phyloP scores from a whole-genome alignment of 2,113 vertebrate species.

The Pedionomus torquatus region DNA sequence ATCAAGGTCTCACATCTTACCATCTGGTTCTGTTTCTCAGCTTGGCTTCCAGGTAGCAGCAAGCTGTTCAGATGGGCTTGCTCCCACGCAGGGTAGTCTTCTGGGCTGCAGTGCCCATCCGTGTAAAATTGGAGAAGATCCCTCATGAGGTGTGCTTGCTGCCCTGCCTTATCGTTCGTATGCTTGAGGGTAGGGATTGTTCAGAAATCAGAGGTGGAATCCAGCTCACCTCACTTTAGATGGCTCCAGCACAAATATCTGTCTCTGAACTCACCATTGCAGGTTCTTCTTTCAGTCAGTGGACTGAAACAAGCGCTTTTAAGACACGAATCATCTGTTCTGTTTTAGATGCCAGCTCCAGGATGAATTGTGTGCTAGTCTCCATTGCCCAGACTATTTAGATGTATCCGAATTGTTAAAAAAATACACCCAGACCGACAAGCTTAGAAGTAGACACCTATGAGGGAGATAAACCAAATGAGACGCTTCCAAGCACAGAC shows the following conservation, averaged over 20 bases:
- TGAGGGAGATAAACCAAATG: not conserved
- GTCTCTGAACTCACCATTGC: not conserved
- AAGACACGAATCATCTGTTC: not conserved
- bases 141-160: not conserved
- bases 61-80: not conserved
- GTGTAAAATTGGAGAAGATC: accelerated
- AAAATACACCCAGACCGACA: not conserved
- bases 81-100: not conserved
- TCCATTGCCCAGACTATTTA: not conserved
- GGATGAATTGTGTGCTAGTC: not conserved
- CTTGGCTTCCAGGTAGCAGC: not conserved
- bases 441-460: not conserved
- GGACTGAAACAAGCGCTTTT: not conserved
- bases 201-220: not conserved
- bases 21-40: not conserved
- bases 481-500: not conserved
- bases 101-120: not conserved
- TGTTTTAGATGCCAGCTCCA: not conserved
- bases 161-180: not conserved
- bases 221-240: not conserved
- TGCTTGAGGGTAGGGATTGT: not conserved
- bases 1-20: not conserved
- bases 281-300: not conserved
- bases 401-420: not conserved
- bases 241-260: not conserved